Evolutionary conservation across 2,113 vertebrate genomes (phyloP).

Genomic region (Mesocricetus auratus): DNA sequence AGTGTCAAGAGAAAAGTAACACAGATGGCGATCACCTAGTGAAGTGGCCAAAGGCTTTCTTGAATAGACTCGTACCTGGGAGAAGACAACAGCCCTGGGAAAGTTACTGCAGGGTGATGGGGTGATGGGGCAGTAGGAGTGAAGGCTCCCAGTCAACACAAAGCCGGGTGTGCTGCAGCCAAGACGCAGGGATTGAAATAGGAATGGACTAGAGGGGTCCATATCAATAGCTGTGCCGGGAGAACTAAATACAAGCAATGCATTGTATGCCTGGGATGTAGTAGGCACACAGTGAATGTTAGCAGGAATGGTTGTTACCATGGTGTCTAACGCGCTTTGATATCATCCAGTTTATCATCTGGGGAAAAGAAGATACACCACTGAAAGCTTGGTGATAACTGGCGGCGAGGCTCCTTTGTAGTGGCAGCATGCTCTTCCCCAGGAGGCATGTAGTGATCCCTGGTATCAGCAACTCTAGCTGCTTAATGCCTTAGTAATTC

Average conservation of each 20-base stretch:
- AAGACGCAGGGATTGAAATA: not conserved
- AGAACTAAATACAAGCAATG: not conserved
- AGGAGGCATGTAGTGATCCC: not conserved
- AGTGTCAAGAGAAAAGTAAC: not conserved
- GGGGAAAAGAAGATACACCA: not conserved
- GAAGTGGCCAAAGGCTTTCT: not conserved
- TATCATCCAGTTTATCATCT: not conserved
- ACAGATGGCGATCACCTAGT: not conserved
- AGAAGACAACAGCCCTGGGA: not conserved
- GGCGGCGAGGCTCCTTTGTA: not conserved
- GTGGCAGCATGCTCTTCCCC: not conserved
- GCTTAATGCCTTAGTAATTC: not conserved
- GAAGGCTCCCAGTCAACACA: not conserved
- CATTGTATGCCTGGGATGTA: no score
- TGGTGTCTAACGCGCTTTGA: not conserved
- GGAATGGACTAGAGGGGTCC: not conserved
- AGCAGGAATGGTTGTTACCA: not conserved
- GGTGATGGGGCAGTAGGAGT: not conserved
- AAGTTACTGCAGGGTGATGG: not conserved
- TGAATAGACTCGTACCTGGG: not conserved
- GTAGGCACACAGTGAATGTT: not conserved
- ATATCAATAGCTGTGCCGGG: not conserved
- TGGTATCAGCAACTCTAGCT: not conserved
- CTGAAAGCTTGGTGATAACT: not conserved
- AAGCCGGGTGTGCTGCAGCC: not conserved